phyloP scores from a whole-genome alignment of 1,140 invertebrate species.

The Centruroides vittatus region DNA sequence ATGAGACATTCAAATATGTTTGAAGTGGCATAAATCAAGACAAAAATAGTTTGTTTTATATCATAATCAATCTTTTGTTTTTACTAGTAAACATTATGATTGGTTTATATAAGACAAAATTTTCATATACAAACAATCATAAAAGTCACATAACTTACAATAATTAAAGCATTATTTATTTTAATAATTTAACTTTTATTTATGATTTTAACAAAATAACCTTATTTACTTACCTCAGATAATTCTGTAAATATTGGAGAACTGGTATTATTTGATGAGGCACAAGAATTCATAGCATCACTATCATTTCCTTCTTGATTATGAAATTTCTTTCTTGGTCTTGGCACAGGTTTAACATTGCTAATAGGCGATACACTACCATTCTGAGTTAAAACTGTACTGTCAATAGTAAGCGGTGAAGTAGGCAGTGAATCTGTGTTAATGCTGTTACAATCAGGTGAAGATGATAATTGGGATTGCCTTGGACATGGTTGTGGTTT shows the following conservation, averaged over 20 bases:
- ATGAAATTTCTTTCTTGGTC: conserved; percentile 8
- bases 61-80: no score
- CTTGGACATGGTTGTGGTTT: background rate
- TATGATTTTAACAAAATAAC: no score
- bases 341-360: conserved; percentile 5
- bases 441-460: background rate
- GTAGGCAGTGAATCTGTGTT: background rate
- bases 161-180: no score
- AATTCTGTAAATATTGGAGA: conserved; percentile 15
- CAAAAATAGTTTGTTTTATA: no score
- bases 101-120: no score
- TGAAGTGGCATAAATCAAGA: no score
- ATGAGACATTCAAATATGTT: no score
- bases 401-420: background rate
- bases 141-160: no score
- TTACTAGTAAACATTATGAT: no score
- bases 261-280: conserved; percentile 11
- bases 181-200: no score
- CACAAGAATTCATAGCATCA: conserved; percentile 4
- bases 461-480: conserved; percentile 5
- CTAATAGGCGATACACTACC: background rate
- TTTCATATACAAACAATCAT: no score
- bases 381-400: conserved; percentile 8
- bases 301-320: conserved; percentile 1
- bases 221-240: conserved; percentile 8